Conservation (phyloP, 2,113 vertebrate genomes). For the Fregata magnificens region DNA sequence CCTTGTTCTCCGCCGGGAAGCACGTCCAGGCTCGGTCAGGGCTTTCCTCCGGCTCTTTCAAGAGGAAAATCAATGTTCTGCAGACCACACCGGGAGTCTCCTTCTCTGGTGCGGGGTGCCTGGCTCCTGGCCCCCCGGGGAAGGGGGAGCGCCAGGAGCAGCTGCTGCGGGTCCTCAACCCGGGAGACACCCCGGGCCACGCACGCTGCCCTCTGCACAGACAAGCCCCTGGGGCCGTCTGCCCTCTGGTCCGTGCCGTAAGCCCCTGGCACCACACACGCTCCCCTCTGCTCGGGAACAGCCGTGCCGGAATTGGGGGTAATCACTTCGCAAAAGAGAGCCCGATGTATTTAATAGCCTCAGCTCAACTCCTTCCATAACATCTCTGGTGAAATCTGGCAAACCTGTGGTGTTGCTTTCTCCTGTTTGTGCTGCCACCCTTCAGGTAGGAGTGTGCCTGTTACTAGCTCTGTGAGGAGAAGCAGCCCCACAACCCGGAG, state of each 20-base stretch:
- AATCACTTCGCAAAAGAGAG: background rate
- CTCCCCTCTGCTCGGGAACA: background rate
- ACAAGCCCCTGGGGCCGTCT: accelerated
- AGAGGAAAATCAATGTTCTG: too few relatives aligned
- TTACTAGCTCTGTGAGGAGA: background rate
- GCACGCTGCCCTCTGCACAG: background rate
- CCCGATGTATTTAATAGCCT: accelerated
- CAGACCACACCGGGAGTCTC: accelerated
- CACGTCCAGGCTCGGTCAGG: background rate
- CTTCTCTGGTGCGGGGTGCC: too few relatives aligned
- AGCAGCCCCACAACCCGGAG: too few relatives aligned
- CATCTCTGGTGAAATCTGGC: background rate
- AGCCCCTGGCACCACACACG: accelerated
- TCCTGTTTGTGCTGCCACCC: accelerated
- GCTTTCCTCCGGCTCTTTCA: background rate
- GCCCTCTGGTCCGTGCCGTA: accelerated
- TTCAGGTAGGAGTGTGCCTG: background rate
- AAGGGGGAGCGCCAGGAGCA: background rate
- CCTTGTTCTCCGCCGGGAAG: accelerated
- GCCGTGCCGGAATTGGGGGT: too few relatives aligned
- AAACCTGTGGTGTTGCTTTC: background rate
- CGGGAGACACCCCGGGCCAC: accelerated
- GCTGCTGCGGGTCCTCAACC: too few relatives aligned
- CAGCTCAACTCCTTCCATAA: background rate
- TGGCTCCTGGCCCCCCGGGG: accelerated